Conservation (phyloP, 2,113 vertebrate genomes). For the Entomyzon cyanotis region DNA sequence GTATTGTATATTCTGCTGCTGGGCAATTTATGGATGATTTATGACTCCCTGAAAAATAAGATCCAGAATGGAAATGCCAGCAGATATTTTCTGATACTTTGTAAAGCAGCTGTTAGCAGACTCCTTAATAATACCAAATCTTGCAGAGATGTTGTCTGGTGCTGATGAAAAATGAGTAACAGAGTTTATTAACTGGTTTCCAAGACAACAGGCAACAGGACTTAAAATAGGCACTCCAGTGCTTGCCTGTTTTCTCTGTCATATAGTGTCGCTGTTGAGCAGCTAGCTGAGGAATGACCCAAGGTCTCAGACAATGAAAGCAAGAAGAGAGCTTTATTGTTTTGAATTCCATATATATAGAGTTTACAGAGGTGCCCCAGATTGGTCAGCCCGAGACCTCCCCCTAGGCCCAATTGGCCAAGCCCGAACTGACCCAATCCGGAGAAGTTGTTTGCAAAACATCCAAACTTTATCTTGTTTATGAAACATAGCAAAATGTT, state of each 20-base stretch:
- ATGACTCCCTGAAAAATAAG: background rate
- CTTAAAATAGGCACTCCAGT: conserved; percentile 15
- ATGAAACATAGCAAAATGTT: no score
- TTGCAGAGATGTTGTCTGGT: conserved; percentile 25
- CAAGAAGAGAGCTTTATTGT: no score
- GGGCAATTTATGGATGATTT: background rate
- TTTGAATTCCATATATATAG: no score
- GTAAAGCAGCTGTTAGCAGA: background rate
- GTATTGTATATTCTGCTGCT: background rate
- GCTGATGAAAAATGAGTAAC: conserved; percentile 1
- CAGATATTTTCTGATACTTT: background rate
- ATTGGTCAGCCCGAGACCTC: no score
- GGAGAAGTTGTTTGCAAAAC: no score
- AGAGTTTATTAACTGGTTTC: conserved; percentile 54
- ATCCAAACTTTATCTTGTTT: no score
- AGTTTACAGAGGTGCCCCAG: no score
- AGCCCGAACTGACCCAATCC: no score
- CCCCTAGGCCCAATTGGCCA: no score
- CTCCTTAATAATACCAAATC: conserved; percentile 14
- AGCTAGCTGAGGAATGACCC: no score
- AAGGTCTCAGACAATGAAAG: no score
- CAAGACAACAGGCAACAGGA: conserved; percentile 53
- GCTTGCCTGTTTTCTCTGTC: background rate
- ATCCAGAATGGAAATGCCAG: background rate
- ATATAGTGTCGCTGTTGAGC: no score